Evolutionary conservation across 2,113 vertebrate species (phyloP), one percentile per base, ranked within the genome.

Genomic region (Ceyx cyanopectus): DNA sequence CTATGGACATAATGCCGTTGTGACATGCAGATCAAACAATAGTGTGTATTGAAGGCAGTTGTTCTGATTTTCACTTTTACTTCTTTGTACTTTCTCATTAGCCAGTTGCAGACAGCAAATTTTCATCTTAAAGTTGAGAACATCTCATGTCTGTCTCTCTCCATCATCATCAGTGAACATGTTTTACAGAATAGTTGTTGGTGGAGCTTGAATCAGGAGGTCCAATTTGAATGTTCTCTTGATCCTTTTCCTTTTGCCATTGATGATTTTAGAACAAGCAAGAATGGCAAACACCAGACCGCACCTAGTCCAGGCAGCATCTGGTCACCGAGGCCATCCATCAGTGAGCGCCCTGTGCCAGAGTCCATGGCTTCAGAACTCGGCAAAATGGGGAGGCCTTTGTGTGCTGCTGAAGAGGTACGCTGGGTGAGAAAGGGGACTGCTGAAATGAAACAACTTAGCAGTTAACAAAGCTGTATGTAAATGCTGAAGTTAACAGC

Each of bases 401-500:
- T 86, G 21, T 95, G 77, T 50, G 83, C 97, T 4, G 97, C 95
- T 56, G 97, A 97, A 77, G 97, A 97, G 97, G 97, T 97, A 81
- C 14, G 92, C 37, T 29, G 66, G 58, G 32, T 12, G 46, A 29
- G 68, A 79, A 32, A 37, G 10, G 41, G 11, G 27, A 7, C 21
- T 41, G 51, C 27, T 32, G 84, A 40, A 72, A 57, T 27, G 5
- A 16, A 48, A 58, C 10, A 8, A 9, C 10, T 65, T 46, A 50
- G 29, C 26, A 22, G 21, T 73, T 57, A 51, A 23, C 21, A 32
- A 32, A 70, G 9, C n/a, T 34, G 17, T 61, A 2, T 19, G 21
- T n/a, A 10, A 50, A 37, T 0, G 13, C 41, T 26, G 14, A 29
- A 46, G 34, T 50, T 84, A 45, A 40, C n/a, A 27, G 37, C 19